Conservation (phyloP, 2,888 invertebrate species). For the Lutraria lutraria region DNA sequence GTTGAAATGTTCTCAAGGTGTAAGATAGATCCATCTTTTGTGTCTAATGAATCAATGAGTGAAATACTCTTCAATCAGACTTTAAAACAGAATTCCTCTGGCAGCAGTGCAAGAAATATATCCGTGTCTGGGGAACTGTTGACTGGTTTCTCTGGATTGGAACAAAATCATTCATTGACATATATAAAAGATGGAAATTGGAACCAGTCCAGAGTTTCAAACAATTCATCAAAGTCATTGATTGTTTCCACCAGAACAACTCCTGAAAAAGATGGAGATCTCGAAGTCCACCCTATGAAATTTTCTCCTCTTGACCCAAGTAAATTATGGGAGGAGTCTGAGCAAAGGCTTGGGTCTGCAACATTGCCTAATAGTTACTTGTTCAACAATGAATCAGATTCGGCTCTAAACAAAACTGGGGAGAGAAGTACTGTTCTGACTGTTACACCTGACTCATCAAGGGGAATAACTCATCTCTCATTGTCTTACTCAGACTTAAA, state of each 20-base stretch:
- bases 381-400: slow-evolving; percentile 21
- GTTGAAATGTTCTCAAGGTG: slow-evolving; percentile 68
- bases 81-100: not conserved
- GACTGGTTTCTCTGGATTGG: not conserved
- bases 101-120: not conserved
- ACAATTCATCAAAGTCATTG: slow-evolving; percentile 45
- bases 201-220: slow-evolving; percentile 27
- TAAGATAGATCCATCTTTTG: slow-evolving; percentile 62
- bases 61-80: slow-evolving; percentile 55
- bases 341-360: slow-evolving; percentile 37
- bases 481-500: slow-evolving; percentile 60
- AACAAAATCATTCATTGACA: slow-evolving; percentile 35
- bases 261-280: not conserved
- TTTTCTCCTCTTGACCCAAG: slow-evolving; percentile 77
- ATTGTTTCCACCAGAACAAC: slow-evolving; percentile 28
- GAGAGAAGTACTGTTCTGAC: slow-evolving; percentile 44
- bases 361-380: slow-evolving; percentile 31
- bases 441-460: slow-evolving; percentile 52
- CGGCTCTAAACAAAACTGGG: slow-evolving; percentile 6
- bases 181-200: slow-evolving; percentile 23
- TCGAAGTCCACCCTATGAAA: slow-evolving; percentile 32
- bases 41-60: slow-evolving; percentile 57
- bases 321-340: slow-evolving; percentile 74
- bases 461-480: slow-evolving; percentile 63
- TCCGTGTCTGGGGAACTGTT: slow-evolving; percentile 25